Evolutionary conservation across 2,113 vertebrate genomes (phyloP).

Genomic region (Oryzias curvinotus): DNA sequence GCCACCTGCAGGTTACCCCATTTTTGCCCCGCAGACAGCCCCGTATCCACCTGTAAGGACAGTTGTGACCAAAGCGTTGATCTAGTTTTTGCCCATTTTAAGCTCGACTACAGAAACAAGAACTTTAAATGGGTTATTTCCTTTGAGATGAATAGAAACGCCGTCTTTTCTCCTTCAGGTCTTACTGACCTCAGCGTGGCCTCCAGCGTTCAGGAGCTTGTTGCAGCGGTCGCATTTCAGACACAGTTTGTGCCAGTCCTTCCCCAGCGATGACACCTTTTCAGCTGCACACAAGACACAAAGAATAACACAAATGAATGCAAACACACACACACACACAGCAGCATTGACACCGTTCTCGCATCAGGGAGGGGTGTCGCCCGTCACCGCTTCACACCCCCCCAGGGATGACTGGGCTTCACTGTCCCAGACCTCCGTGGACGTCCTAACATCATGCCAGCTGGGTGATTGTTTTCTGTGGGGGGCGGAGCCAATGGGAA

Average conservation of each 20-base stretch:
- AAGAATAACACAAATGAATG: slow-evolving; percentile 2
- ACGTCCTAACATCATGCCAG: slow-evolving; percentile 30
- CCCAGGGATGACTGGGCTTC: slow-evolving; percentile 41
- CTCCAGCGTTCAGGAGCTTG: slow-evolving; percentile 89
- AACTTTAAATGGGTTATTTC: too few species aligned
- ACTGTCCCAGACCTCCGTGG: slow-evolving; percentile 4
- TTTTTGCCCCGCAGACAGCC: too few species aligned
- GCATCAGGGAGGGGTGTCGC: slow-evolving; percentile 21
- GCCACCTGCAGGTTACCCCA: too few species aligned
- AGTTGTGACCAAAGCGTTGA: too few species aligned
- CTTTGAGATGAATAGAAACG: too few species aligned
- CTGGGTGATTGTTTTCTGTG: slow-evolving; percentile 15
- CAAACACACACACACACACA: slow-evolving; percentile 19
- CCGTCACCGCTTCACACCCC: slow-evolving; percentile 30
- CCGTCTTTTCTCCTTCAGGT: neutral
- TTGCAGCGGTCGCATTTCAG: slow-evolving; percentile 94
- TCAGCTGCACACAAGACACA: slow-evolving; percentile 82
- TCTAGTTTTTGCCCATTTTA: too few species aligned
- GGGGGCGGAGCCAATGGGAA: slow-evolving; percentile 20
- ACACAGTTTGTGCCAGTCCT: slow-evolving; percentile 94
- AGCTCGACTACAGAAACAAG: too few species aligned
- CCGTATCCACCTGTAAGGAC: too few species aligned
- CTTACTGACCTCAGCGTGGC: slow-evolving; percentile 88
- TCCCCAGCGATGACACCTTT: slow-evolving; percentile 92
- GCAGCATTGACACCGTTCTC: slow-evolving; percentile 19